Conservation (phyloP, 2,888 invertebrate genomes). For the Clostera curtula region DNA sequence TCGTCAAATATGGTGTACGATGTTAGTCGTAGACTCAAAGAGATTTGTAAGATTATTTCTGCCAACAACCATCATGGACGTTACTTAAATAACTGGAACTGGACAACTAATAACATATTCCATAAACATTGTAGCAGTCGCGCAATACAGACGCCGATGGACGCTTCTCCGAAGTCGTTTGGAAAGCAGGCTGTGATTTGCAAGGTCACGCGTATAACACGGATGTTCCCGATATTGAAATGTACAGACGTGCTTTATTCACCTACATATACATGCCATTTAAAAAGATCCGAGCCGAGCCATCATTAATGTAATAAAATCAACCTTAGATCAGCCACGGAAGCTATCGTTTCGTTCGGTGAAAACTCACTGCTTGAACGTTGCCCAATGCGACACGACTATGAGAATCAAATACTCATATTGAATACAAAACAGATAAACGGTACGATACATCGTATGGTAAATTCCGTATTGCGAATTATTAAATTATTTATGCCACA, state of each 20-base stretch:
- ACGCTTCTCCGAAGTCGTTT: conserved; percentile 70
- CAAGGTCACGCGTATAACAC: conserved; percentile 75
- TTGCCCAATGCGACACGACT: conserved; percentile 69
- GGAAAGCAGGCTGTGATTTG: conserved; percentile 75
- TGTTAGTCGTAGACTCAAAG: no score
- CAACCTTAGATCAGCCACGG: conserved; percentile 42
- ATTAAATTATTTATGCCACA: conserved; percentile 75
- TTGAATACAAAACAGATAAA: conserved; percentile 70
- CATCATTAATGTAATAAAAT: conserved; percentile 28
- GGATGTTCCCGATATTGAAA: conserved; percentile 75
- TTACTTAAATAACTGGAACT: conserved; percentile 51
- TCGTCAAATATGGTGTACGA: no score
- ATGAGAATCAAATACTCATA: conserved; percentile 75
- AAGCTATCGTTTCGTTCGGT: conserved; percentile 49
- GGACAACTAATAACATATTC: conserved; percentile 59
- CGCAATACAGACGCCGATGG: conserved; percentile 62
- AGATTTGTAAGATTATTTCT: no score
- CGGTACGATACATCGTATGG: conserved; percentile 71
- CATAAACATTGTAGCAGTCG: conserved; percentile 53
- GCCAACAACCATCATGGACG: no score
- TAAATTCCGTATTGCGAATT: conserved; percentile 75
- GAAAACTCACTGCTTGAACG: conserved; percentile 43
- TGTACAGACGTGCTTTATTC: conserved; percentile 74
- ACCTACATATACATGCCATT: conserved; percentile 71
- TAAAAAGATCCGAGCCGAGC: conserved; percentile 61